These are phyloP conservation scores for Sinocyclocheilus maitianheensis DNA, from an alignment of 2,113 vertebrate genomes.

Conservation along the genomic window DNA sequence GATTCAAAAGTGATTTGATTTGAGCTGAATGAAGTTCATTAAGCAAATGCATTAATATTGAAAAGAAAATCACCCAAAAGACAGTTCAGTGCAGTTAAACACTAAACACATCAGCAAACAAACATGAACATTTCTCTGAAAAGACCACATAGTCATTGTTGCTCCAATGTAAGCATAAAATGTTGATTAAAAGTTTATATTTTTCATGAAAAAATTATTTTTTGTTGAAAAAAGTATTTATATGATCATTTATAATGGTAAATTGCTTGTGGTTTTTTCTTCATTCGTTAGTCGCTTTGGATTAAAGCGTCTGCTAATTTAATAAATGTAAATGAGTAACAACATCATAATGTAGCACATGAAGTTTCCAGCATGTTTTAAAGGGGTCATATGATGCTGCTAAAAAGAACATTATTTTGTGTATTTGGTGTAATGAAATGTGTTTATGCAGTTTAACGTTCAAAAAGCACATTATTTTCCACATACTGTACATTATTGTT, in stretches of 20 bases:
- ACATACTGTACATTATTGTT: too few relatives aligned
- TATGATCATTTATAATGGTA: background rate
- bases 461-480: too few relatives aligned
- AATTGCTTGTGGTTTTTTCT: background rate
- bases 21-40: background rate
- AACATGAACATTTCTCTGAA: background rate
- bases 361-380: too few relatives aligned
- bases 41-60: background rate
- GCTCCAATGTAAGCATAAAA: background rate
- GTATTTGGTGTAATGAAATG: too few relatives aligned
- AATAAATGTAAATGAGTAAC: too few relatives aligned
- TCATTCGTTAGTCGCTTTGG: background rate
- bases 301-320: background rate
- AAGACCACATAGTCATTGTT: too few relatives aligned
- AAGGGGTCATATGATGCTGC: too few relatives aligned
- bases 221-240: background rate
- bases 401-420: too few relatives aligned
- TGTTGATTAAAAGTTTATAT: background rate
- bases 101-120: background rate
- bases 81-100: background rate
- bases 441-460: too few relatives aligned
- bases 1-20: background rate
- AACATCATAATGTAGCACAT: too few relatives aligned
- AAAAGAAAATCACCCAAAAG: background rate
- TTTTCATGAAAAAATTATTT: background rate